Base-by-base conservation (phyloP, 1,140 invertebrate species). In the Eueides isabella region DNA sequence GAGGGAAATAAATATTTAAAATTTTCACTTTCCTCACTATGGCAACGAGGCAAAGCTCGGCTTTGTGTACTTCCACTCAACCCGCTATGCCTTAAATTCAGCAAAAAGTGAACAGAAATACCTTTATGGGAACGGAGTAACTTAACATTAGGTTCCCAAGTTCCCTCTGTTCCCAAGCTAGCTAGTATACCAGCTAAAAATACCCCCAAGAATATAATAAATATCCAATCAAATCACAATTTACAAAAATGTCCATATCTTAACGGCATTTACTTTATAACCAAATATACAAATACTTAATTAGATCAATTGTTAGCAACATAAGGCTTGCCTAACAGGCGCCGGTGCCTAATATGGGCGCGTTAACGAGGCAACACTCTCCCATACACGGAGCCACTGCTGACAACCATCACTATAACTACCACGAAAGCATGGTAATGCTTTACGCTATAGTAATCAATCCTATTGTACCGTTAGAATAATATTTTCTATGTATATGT, bases 341-440 rank as follows among this genome's bases (percentile, higher is more conserved):
- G 76, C 72, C 84, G 82, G 82, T 67, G 61, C 85, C 85, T 67
- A 84, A 87, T 85, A 87, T 77, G 85, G 85, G 72, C 64, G 61
- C 55, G 35, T 65, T 87, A 87, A 84, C 82, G 80, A 87, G 81
- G 44, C 35, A 38, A 63, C 74, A 77, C 68, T 70, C 61, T 9
- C n/a, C 68, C 68, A 70, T 70, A 79, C 70, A 55, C 64, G 80
- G 84, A 62, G 30, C n/a, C 74, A 76, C 73, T 75, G 77, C 71
- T 74, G 74, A 30, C 69, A 29, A 30, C 63, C 55, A 74, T 74
- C 75, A 68, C 67, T 66, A 70, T 70, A 70, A 70, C 68, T 33
- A 70, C 33, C 66, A 44, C 61, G 14, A 31, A 35, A 48, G 41
- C 19, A 48, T 48, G 41, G 41, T 48, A 19, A 19, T 48, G 41